These are phyloP conservation scores for Drosophila picticornis DNA, from an alignment of 2,888 invertebrate genomes.

Conservation along the genomic window DNA sequence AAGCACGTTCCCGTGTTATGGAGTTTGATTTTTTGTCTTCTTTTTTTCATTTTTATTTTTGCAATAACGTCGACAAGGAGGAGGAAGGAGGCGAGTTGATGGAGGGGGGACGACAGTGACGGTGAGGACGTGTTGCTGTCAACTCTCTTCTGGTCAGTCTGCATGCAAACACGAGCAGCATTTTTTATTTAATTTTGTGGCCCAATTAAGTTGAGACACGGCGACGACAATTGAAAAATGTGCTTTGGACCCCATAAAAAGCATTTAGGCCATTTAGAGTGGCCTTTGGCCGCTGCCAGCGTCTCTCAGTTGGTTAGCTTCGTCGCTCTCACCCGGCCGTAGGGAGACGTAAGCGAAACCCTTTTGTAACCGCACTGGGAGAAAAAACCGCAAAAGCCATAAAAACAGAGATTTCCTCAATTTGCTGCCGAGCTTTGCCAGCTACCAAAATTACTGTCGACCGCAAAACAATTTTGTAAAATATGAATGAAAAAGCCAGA, in stretches of 20 bases:
- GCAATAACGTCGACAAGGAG: slow-evolving; percentile 19
- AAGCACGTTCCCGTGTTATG: slow-evolving; percentile 72
- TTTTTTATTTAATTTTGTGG: slow-evolving; percentile 73
- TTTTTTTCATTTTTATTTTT: slow-evolving; percentile 41
- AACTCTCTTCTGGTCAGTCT: slow-evolving; percentile 62
- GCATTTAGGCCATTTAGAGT: slow-evolving; percentile 67
- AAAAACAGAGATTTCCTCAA: slow-evolving; percentile 68
- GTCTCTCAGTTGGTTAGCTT: background rate
- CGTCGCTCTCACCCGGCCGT: slow-evolving; percentile 44
- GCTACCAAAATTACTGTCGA: slow-evolving; percentile 54
- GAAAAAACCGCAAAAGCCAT: slow-evolving; percentile 72
- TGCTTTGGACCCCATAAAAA: slow-evolving; percentile 70
- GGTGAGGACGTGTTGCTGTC: slow-evolving; percentile 73
- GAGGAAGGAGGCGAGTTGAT: slow-evolving; percentile 10
- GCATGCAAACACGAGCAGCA: slow-evolving; percentile 67
- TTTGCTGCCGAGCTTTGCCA: slow-evolving; percentile 35
- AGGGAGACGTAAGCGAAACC: slow-evolving; percentile 47
- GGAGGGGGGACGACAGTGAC: slow-evolving; percentile 26
- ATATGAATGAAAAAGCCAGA: slow-evolving; percentile 47
- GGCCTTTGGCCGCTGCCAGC: slow-evolving; percentile 2
- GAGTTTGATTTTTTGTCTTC: slow-evolving; percentile 24
- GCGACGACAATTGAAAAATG: slow-evolving; percentile 71
- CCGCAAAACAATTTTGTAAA: slow-evolving; percentile 73
- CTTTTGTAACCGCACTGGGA: slow-evolving; percentile 54
- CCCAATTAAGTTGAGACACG: slow-evolving; percentile 71